Evolutionary conservation across 2,113 vertebrate genomes (phyloP), one percentile per base, ranked within the genome.

Genomic region (Podarcis cretensis): DNA sequence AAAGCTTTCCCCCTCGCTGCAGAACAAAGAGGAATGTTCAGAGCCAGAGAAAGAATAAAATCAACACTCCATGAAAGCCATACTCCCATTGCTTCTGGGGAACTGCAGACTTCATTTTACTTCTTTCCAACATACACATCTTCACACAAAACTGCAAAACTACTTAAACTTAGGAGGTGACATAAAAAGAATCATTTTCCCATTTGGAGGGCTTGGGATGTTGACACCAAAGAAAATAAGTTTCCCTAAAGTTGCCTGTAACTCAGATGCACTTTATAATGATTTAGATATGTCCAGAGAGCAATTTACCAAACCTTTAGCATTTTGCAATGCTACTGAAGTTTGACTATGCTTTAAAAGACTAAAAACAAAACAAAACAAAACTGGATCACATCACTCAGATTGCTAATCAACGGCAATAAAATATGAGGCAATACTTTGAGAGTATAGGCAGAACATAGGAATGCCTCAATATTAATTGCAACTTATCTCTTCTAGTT

Each of bases 21-120:
- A 97, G 97, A 98, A 98, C 97, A 98, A 98, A 98, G 97, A 96
- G 95, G 97, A 97, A 97, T 94, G 94, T 94, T 96, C 94, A 95
- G 90, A 91, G 94, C 87, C 94, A 83, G 91, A 80, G 54, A 95
- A 97, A 97, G 96, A 95, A 94, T 95, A 96, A 97, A 98, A 97
- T 95, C 94, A 94, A 97, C 97, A 97, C 89, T 93, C 94, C 90
- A 94, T 94, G 91, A 95, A 96, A 96, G 95, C 96, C 95, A 96
- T 37, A 96, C 84, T 94, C 91, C 92, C 80, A 92, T 89, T 85
- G 85, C 92, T 94, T 93, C 89, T 91, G 90, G 94, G 92, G 81
- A 88, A 93, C 48, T 89, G 80, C 86, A 93, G 43, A 92, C 94
- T 94, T 94, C 94, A 96, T 95, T 95, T 95, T 90, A 92, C 93